Evolutionary conservation across 2,888 invertebrate genomes (phyloP), one percentile per base, ranked within the genome.

Genomic region (Lobophora halterata): DNA sequence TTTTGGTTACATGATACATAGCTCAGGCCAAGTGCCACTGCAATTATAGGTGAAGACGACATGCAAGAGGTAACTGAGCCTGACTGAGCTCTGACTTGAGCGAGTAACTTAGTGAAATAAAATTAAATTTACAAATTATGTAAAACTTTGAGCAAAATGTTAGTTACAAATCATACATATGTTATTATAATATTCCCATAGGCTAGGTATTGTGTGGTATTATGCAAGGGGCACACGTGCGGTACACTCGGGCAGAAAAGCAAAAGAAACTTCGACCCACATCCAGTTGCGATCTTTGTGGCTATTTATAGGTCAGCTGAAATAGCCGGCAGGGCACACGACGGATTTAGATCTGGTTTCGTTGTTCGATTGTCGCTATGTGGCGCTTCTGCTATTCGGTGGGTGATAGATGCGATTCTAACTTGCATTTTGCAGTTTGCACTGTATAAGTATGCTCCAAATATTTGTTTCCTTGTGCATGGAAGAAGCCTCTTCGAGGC

Each of bases 291-390:
- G 61, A 65, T 67, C 65, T 73, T 71, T 73, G 75, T 75, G 67
- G 32, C 23, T 79, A 79, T 66, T 60, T 58, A 64, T 81, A 80
- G 76, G 32, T 2, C 49, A 71, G 79, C 79, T 76, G 75, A 80
- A 82, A 81, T 81, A 79, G 69, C 69, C 72, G 71, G 69, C 81
- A 72, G 78, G 77, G 69, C 61, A 70, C 71, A 61, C 51, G 68
- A 72, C 79, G 46, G 63, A 76, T 63, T 70, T 81, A 81, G 79
- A 69, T 43, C 51, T 49, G 36, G 55, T 58, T 54, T 54, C 61
- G 57, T 61, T 60, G 58, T 65, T 60, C 55, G 49, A 46, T 59
- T 61, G 62, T 64, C 66, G 59, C 64, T 60, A 57, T 51, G n/a
- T n/a, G 66, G 66, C 66, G 63, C 65, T 60, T 54, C 46, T 31